phyloP scores from a whole-genome alignment of 2,888 invertebrate genomes.

The Drepana falcataria region DNA sequence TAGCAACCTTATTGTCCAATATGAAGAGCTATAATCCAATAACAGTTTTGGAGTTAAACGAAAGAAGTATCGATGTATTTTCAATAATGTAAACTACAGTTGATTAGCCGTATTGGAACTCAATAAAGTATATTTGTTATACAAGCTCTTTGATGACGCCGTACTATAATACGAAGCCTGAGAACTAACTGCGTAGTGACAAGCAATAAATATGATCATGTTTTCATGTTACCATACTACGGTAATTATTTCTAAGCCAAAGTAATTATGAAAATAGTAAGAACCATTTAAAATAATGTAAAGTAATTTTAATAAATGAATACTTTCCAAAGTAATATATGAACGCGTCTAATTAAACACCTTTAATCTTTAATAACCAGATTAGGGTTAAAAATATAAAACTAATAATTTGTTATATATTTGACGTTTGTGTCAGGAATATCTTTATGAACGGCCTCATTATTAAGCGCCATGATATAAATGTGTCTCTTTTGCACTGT shows the following conservation, averaged over 20 bases:
- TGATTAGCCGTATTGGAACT: constrained; percentile 49
- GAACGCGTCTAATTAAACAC: too few relatives aligned
- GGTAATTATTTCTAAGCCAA: background rate
- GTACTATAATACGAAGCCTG: constrained; percentile 22
- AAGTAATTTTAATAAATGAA: background rate
- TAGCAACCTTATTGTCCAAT: constrained; percentile 4
- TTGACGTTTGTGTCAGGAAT: too few relatives aligned
- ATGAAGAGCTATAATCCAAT: constrained; percentile 30
- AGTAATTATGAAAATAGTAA: background rate
- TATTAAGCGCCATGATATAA: too few relatives aligned
- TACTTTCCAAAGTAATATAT: background rate
- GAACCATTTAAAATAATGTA: too few relatives aligned
- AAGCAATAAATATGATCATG: background rate
- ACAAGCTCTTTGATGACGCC: constrained; percentile 45
- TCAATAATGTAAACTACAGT: constrained; percentile 42
- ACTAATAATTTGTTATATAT: too few relatives aligned
- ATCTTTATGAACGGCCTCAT: too few relatives aligned
- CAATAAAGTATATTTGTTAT: constrained; percentile 48
- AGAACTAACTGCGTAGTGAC: background rate
- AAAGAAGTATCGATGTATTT: constrained; percentile 19
- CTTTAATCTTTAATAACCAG: too few relatives aligned
- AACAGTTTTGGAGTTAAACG: constrained; percentile 7
- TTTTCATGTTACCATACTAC: background rate
- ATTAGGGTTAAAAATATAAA: too few relatives aligned
- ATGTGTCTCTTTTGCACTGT: too few relatives aligned